These are phyloP conservation scores for Gila orcuttii DNA, from an alignment of 2,113 vertebrate genomes.

Conservation along the genomic window DNA sequence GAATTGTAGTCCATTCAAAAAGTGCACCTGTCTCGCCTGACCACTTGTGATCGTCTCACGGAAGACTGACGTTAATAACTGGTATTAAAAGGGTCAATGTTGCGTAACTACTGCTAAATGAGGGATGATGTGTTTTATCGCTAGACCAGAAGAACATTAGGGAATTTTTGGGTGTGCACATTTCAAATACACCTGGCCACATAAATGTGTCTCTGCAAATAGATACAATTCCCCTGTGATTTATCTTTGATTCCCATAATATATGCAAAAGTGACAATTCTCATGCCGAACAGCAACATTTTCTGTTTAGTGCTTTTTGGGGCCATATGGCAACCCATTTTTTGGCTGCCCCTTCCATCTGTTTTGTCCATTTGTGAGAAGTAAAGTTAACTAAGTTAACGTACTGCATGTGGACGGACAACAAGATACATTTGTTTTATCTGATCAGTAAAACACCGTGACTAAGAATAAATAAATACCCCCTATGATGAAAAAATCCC, in stretches of 20 bases:
- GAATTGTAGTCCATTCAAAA: not conserved
- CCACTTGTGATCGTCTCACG: not conserved
- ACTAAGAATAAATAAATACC: not conserved
- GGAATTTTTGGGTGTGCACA: not conserved
- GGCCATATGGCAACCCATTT: not conserved
- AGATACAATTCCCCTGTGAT: not conserved
- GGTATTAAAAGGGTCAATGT: not conserved
- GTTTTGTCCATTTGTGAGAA: not conserved
- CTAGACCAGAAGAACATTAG: not conserved
- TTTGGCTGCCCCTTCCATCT: not conserved
- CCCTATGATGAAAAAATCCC: not conserved
- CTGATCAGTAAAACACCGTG: not conserved
- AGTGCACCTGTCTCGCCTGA: not conserved
- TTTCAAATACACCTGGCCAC: not conserved
- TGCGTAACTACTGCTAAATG: not conserved
- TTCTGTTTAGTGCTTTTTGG: not conserved
- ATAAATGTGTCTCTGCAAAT: not conserved
- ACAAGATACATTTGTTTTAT: not conserved
- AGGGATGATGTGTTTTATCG: not conserved
- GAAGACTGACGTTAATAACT: not conserved
- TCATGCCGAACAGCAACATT: not conserved
- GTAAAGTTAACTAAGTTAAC: not conserved
- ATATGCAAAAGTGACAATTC: not conserved
- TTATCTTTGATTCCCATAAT: not conserved
- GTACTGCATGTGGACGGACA: not conserved